These are phyloP conservation scores for Dipodomys ordii DNA, from an alignment of 2,113 vertebrate species.

Conservation along the genomic window DNA sequence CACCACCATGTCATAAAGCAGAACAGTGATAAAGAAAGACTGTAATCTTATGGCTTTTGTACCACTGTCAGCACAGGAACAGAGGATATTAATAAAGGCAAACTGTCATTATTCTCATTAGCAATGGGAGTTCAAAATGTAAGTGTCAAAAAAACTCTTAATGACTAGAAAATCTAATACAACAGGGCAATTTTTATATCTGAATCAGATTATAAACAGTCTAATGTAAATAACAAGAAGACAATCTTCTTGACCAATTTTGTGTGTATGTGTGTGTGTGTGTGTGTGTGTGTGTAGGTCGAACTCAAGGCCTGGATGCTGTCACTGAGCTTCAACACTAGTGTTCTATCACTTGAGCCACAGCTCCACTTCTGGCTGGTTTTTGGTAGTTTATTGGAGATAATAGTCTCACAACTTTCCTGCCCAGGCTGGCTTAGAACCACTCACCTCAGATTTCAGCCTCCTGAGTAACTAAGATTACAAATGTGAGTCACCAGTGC, in stretches of 20 bases:
- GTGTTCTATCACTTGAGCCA: too few species aligned
- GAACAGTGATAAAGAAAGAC: background rate
- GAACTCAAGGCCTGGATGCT: too few species aligned
- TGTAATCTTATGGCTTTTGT: background rate
- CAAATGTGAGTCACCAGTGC: too few species aligned
- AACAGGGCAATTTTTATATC: background rate
- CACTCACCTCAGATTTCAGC: too few species aligned
- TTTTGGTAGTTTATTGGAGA: too few species aligned
- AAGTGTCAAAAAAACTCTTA: background rate
- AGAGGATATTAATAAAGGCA: background rate
- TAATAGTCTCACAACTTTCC: too few species aligned
- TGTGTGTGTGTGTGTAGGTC: too few species aligned
- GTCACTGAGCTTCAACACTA: too few species aligned
- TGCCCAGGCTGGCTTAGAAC: too few species aligned
- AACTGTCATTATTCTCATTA: background rate
- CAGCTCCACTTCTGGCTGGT: too few species aligned
- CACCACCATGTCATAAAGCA: background rate
- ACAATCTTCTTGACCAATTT: conserved; percentile 38
- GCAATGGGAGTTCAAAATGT: background rate
- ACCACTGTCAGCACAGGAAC: background rate
- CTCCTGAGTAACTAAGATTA: too few species aligned
- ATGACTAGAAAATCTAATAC: conserved; percentile 6
- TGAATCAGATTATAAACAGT: background rate
- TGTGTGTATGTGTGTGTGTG: too few species aligned
- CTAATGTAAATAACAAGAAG: conserved; percentile 62